A percentile compares a stretch with the other conserved stretches of the same genome.
Conservation (phyloP, 1,140 invertebrate genomes). For the Globodera rostochiensis region DNA sequence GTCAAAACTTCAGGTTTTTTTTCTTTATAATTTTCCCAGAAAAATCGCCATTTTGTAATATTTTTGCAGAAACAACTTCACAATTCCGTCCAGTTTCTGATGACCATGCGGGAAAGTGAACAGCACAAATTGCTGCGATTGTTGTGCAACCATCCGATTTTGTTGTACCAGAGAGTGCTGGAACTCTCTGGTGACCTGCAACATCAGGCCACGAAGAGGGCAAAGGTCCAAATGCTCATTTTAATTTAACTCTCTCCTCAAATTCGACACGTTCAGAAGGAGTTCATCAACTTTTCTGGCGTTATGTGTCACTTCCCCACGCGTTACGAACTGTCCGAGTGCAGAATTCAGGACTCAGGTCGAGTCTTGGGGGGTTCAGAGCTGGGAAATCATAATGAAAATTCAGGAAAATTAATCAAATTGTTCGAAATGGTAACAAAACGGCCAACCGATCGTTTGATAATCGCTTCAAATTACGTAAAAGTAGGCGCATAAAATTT, state of each 20-base stretch:
- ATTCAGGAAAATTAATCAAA: not conserved
- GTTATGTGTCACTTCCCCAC: constrained; percentile 3
- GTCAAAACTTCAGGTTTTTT: not conserved
- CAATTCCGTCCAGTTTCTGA: not conserved
- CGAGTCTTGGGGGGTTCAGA: not conserved
- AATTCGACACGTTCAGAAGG: not conserved
- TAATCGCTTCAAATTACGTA: not conserved
- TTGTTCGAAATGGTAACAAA: not conserved
- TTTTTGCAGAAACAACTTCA: not conserved
- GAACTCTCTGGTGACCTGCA: not conserved
- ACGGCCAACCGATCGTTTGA: not conserved
- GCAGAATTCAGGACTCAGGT: constrained; percentile 2
- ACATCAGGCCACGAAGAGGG: not conserved
- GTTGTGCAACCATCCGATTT: constrained; percentile 7
- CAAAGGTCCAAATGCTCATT: not conserved
- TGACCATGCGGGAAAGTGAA: not conserved
- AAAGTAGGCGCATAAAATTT: not conserved
- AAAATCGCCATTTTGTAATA: not conserved
- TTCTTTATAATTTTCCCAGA: not conserved
- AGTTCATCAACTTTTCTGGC: constrained; percentile 5
- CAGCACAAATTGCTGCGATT: not conserved
- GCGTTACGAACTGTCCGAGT: not conserved
- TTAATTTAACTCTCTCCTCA: not conserved
- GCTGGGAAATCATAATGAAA: not conserved
- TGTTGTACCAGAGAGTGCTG: not conserved